A percentile compares a stretch with the other conserved stretches of the same genome.
phyloP scores from a whole-genome alignment of 2,888 invertebrate species.

The Aporophyla lueneburgensis region DNA sequence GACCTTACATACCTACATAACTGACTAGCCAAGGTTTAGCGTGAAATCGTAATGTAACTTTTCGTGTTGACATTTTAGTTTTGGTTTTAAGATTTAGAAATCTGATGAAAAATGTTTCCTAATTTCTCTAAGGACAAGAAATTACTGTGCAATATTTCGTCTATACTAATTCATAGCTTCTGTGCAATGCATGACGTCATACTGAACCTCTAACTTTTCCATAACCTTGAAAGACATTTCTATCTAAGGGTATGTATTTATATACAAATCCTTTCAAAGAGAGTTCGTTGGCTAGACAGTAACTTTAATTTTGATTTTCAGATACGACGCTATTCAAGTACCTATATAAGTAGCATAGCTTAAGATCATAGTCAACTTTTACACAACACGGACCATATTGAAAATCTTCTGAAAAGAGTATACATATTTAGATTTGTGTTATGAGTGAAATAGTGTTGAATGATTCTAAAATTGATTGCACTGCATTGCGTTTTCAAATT shows the following conservation, averaged over 20 bases:
- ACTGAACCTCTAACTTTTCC: background rate
- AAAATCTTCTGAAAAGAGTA: background rate
- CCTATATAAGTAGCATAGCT: background rate
- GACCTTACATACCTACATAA: background rate
- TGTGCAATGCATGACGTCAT: background rate
- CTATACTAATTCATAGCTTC: background rate
- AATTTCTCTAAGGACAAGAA: background rate
- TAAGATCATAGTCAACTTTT: background rate
- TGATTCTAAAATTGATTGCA: too few species aligned
- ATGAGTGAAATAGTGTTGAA: background rate
- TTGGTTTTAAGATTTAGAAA: background rate
- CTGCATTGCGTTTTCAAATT: background rate
- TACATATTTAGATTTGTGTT: background rate
- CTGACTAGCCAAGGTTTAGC: background rate
- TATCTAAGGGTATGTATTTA: background rate
- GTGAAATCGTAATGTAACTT: background rate
- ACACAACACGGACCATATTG: background rate
- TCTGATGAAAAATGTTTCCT: background rate
- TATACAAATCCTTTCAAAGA: background rate
- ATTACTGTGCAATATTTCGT: background rate
- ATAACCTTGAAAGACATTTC: background rate
- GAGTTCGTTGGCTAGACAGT: background rate
- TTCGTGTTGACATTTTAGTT: conserved; percentile 12
- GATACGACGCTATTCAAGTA: background rate
- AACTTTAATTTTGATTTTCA: background rate